phyloP scores from a whole-genome alignment of 2,888 invertebrate species.

The Latrodectus hesperus region DNA sequence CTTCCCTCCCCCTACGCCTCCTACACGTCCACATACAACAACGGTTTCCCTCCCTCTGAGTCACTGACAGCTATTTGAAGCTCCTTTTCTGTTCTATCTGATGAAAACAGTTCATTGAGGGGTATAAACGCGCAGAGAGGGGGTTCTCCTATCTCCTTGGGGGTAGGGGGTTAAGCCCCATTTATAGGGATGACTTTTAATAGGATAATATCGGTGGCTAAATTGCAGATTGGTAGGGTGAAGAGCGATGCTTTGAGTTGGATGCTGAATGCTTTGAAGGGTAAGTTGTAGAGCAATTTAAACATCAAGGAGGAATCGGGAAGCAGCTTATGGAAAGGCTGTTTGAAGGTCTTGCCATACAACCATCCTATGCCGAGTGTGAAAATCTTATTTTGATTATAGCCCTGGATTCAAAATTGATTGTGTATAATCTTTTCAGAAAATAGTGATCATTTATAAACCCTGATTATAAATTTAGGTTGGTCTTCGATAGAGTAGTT shows the following conservation, averaged over 20 bases:
- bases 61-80: slow-evolving; percentile 34
- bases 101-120: slow-evolving; percentile 32
- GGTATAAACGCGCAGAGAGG: slow-evolving; percentile 16
- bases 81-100: slow-evolving; percentile 26
- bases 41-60: slow-evolving; percentile 32
- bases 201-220: slow-evolving; percentile 21
- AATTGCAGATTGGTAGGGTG: slow-evolving; percentile 44
- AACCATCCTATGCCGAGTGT: too few relatives aligned
- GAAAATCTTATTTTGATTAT: too few relatives aligned
- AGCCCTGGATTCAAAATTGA: too few relatives aligned
- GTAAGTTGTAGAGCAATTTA: neutral
- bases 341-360: too few relatives aligned
- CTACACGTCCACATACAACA: neutral
- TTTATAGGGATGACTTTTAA: slow-evolving; percentile 34
- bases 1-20: neutral
- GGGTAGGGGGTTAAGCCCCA: slow-evolving; percentile 38
- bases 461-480: too few relatives aligned
- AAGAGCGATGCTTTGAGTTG: slow-evolving; percentile 1
- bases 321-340: neutral
- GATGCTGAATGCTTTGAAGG: neutral
- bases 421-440: too few relatives aligned
- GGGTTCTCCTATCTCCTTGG: neutral
- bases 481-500: too few relatives aligned
- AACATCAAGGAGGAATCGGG: neutral
- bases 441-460: too few relatives aligned